Percentiles rank a stretch among this genome's conserved stretches.
Conservation (phyloP, 2,113 vertebrate genomes). For the Ictalurus punctatus region DNA sequence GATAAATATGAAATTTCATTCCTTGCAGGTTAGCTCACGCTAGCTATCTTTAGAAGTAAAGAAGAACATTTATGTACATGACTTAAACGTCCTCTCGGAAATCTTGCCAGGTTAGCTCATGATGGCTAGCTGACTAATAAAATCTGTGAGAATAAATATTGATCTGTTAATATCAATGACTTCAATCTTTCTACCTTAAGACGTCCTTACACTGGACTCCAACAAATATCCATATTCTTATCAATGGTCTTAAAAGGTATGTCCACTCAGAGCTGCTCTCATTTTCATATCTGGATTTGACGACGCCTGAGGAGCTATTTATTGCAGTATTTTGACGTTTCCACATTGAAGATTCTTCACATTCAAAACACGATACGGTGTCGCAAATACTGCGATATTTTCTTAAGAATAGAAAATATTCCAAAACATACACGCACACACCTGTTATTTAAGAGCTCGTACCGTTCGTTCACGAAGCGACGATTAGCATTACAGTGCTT, state of each 20-base stretch:
- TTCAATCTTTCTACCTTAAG: background rate
- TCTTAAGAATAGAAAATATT: background rate
- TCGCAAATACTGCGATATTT: background rate
- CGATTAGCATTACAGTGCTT: background rate
- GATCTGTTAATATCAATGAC: background rate
- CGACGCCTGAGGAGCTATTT: background rate
- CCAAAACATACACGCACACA: background rate
- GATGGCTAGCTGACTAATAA: background rate
- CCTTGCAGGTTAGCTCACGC: background rate
- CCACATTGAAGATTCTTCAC: background rate
- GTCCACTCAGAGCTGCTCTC: background rate
- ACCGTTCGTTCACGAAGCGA: background rate
- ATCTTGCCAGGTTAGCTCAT: background rate
- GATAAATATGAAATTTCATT: background rate
- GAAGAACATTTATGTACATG: background rate
- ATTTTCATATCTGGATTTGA: background rate
- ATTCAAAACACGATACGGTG: background rate
- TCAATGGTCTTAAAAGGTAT: background rate
- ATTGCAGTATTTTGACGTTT: background rate
- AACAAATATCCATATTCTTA: background rate
- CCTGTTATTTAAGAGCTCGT: background rate
- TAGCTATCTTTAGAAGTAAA: background rate
- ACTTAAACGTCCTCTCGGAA: background rate
- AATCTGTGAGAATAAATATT: background rate
- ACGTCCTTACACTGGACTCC: background rate